Base-by-base conservation (phyloP, 2,113 vertebrate genomes). In the Phylloscopus trochilus region DNA sequence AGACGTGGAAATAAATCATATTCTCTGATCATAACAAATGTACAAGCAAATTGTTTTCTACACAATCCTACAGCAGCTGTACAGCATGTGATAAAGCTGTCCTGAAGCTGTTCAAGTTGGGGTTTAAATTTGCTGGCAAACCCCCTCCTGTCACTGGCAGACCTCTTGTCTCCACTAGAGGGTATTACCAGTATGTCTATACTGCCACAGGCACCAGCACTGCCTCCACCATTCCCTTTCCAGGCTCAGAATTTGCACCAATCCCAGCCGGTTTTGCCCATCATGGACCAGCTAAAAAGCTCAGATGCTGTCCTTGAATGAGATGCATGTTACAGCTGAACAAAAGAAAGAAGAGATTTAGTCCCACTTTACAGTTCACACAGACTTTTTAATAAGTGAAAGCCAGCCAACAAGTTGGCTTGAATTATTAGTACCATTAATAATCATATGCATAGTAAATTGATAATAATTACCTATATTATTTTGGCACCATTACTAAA, bases 101-200 rank as follows among this genome's bases (percentile, higher is more conserved):
- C 33, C 76, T 37, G 33, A 70, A 86, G 19, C 37, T 75, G 16
- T 3, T 47, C 10, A 15, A 47, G 6, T 6, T 7, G 28, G 30
- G 1, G 4, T 67, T 43, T 27, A 27, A 47, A 67, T 41, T 7
- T 81, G 59, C 60, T 31, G 73, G 72, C 52, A 62, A 72, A 2
- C 2, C 13, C 12, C 30, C 14, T 59, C 24, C 18, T 62, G 21
- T 55, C 0, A 5, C 76, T 56, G 79, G 73, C 80, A 86, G 76
- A 47, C 83, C 80, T 81, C 39, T 1, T 59, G 79, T 89, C 89
- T 96, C 96, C 96, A 96, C 96, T 94, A 95, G 94, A 76, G 91
- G 96, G 96, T 97, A 96, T 93, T 93, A 90, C 94, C 94, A 59
- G 64, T 75, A 81, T 94, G 52, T 53, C 52, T 81, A 9, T 72